Percentiles rank a stretch among this genome's conserved stretches.
Evolutionary conservation across 2,113 vertebrate species (phyloP).

Genomic region (human): GRCh38 chrY:14748001-14748500

Average conservation of each 20-base stretch:
- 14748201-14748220: too few species aligned
- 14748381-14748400: neutral
- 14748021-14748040: accelerated
- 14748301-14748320: neutral
- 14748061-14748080: accelerated
- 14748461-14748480: neutral
- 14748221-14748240: neutral
- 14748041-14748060: neutral
- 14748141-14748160: neutral
- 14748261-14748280: neutral
- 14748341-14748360: neutral
- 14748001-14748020: too few species aligned
- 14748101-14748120: neutral
- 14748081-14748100: neutral
- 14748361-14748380: accelerated
- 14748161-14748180: too few species aligned
- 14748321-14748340: neutral
- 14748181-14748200: neutral
- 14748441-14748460: neutral
- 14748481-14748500: accelerated
- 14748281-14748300: neutral
- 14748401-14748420: accelerated
- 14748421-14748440: too few species aligned
- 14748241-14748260: neutral
- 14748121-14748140: neutral